Base-by-base conservation (phyloP, 2,113 vertebrate species). In the Entelurus aequoreus region DNA sequence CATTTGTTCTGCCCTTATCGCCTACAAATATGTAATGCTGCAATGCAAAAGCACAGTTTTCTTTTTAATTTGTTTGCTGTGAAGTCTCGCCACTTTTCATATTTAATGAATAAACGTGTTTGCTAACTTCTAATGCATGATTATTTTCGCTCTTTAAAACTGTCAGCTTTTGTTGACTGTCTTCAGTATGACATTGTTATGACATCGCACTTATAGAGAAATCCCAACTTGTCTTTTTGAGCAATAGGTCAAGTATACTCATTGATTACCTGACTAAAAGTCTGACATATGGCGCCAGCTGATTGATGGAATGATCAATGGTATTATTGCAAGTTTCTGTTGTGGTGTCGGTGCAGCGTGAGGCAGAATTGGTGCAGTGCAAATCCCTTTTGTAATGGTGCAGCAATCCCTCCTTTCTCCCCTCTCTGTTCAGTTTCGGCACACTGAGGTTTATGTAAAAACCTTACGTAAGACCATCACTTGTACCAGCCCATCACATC, bases 41-140 rank as follows among this genome's bases (percentile, higher is more conserved):
- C 56, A 53, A 68, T 68, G 4, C 28, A 55, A 38, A 55, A 55
- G 36, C 36, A 55, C 54, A 54, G 4, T 40, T 40, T 68, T 75
- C 74, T 61, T 37, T 46, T 52, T 63, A 6, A 15, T 74, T 71
- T 78, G 55, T 76, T 78, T 77, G 48, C 72, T 70, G 68, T 78
- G 60, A 81, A 58, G 40, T 73, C 70, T 67, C 69, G 84, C 78
- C 75, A 74, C 61, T 74, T 83, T 78, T 76, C 68, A 70, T 87
- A 88, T 87, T 90, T 87, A 84, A 88, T 85, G 44, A 89, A 89
- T 88, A 86, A 89, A 88, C 69, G 42, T 75, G 74, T 85, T 81
- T 79, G 63, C 28, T 28, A 28, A 28, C 28, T 40, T 54, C 66
- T 73, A 62, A 78, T 44, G 62, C 19, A 63, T 5, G 19, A 78